These are phyloP conservation scores for Tarsius wallacei DNA, from an alignment of 2,797 vertebrate species.

Conservation along the genomic window DNA sequence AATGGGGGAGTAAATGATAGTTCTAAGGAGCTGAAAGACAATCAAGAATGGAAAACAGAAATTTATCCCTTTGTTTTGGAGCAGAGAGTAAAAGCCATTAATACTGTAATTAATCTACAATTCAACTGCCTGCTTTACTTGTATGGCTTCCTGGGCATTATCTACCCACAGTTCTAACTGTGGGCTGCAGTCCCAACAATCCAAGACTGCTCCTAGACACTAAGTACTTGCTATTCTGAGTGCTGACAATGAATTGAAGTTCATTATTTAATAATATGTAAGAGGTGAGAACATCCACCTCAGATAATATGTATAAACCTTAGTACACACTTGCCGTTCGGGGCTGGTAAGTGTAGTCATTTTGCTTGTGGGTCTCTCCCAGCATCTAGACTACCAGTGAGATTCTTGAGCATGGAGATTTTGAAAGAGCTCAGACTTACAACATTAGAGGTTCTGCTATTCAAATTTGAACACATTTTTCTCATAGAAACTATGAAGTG, in stretches of 20 bases:
- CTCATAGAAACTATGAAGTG: neutral
- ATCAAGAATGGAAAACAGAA: conserved; percentile 51
- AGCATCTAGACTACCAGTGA: neutral
- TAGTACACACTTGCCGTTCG: neutral
- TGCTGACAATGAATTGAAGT: neutral
- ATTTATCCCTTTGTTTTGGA: neutral
- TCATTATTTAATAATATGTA: neutral
- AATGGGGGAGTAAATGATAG: conserved; percentile 94
- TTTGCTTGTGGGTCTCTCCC: neutral
- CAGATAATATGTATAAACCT: neutral
- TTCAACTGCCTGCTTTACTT: neutral
- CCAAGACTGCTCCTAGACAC: neutral
- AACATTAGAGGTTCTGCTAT: neutral
- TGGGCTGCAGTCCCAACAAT: too few relatives aligned
- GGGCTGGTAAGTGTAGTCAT: neutral
- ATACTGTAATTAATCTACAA: neutral
- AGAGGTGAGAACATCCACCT: rapidly evolving
- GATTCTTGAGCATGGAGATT: neutral
- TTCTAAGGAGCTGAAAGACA: conserved; percentile 95
- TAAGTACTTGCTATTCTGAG: neutral
- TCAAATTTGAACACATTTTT: neutral
- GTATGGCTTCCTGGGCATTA: neutral
- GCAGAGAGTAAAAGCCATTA: neutral
- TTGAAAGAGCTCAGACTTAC: neutral
- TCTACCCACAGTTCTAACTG: neutral